Evolutionary conservation across 2,797 vertebrate species (phyloP).

Genomic region (Semotilus atromaculatus): DNA sequence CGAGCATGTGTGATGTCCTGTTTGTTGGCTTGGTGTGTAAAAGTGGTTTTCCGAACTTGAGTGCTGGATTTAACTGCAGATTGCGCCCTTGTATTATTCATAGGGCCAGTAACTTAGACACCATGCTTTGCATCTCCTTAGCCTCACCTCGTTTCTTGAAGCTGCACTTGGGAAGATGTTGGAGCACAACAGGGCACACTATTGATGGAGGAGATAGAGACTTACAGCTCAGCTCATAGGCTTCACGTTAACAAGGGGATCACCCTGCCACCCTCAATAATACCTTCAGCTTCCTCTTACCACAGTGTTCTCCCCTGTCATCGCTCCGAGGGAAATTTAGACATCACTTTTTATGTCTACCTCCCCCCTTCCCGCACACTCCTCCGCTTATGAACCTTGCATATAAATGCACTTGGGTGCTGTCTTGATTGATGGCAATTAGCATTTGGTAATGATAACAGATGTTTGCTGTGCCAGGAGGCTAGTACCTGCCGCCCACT

Average conservation of each 20-base stretch:
- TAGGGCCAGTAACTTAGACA: not conserved
- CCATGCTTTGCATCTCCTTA: constrained; percentile 23
- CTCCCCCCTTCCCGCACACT: constrained; percentile 47
- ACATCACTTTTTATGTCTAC: constrained; percentile 71
- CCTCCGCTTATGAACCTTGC: constrained; percentile 67
- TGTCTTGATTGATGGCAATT: constrained; percentile 94
- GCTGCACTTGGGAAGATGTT: constrained; percentile 35
- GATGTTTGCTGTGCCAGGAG: constrained; percentile 92
- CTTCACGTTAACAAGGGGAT: constrained; percentile 48
- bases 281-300: constrained; percentile 31
- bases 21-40: not conserved
- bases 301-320: constrained; percentile 60
- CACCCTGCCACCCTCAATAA: constrained; percentile 41
- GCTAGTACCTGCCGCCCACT: constrained; percentile 89
- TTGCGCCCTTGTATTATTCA: constrained; percentile 11
- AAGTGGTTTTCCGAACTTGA: not conserved
- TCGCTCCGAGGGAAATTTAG: constrained; percentile 79
- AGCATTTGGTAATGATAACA: constrained; percentile 94
- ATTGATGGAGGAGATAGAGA: constrained; percentile 18
- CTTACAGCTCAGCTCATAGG: constrained; percentile 26
- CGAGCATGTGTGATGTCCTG: not conserved
- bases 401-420: constrained; percentile 87
- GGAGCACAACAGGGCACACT: constrained; percentile 39
- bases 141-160: constrained; percentile 29
- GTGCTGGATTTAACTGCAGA: not conserved